Evolutionary conservation across 2,888 invertebrate genomes (phyloP).

Genomic region (Trimorus sp.): DNA sequence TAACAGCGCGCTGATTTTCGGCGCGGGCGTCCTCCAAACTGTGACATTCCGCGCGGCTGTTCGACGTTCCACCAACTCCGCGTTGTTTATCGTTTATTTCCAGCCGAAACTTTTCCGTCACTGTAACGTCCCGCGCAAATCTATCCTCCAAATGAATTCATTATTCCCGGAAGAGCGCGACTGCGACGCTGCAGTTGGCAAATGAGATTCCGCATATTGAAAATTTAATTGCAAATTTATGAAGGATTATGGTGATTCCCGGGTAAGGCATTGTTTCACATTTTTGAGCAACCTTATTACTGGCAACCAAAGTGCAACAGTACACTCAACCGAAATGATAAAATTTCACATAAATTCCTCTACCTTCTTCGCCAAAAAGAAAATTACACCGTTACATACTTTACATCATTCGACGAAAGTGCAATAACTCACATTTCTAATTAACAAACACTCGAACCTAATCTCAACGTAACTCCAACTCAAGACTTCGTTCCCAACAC

Average conservation of each 20-base stretch:
- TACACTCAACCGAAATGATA: neutral
- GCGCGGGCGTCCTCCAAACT: constrained; percentile 2
- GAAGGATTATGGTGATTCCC: constrained; percentile 44
- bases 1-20: constrained; percentile 48
- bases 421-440: neutral
- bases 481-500: too few species aligned
- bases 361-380: too few species aligned
- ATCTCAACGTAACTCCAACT: too few species aligned
- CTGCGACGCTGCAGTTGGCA: constrained; percentile 22
- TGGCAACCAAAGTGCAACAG: constrained; percentile 6
- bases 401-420: too few species aligned
- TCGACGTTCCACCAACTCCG: constrained; percentile 43
- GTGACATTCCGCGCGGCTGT: constrained; percentile 36
- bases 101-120: constrained; percentile 32
- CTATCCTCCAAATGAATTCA: constrained; percentile 30
- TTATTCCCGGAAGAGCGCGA: neutral
- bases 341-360: neutral
- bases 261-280: constrained; percentile 23
- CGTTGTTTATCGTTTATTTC: constrained; percentile 37
- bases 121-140: constrained; percentile 24
- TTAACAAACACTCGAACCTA: too few species aligned
- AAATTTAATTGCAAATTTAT: constrained; percentile 52
- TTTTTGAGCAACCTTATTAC: constrained; percentile 25
- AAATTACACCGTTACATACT: too few species aligned
- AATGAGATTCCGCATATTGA: constrained; percentile 29